A percentile compares a stretch with the other conserved stretches of the same genome.
phyloP scores from a whole-genome alignment of 2,113 vertebrate species.

The Brevimyrus niger region DNA sequence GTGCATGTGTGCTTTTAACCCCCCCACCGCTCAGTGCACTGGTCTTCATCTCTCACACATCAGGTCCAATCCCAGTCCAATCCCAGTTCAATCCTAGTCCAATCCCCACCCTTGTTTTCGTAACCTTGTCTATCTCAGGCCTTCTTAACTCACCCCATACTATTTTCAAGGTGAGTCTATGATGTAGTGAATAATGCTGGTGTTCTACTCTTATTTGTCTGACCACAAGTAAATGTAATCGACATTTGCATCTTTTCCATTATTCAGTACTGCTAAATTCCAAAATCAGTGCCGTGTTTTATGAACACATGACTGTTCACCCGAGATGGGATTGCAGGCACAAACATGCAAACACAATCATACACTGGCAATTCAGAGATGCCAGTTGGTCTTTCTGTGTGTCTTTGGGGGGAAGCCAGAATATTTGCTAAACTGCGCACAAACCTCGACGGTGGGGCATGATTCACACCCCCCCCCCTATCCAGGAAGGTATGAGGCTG shows the following conservation, averaged over 20 bases:
- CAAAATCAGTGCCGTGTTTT: not conserved
- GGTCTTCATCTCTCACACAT: not conserved
- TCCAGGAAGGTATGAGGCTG: not conserved
- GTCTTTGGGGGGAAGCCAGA: not conserved
- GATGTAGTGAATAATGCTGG: not conserved
- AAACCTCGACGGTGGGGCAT: not conserved
- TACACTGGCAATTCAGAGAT: not conserved
- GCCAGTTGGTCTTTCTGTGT: not conserved
- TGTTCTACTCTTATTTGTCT: not conserved
- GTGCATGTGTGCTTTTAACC: not conserved
- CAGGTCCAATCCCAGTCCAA: not conserved
- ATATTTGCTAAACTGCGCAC: not conserved
- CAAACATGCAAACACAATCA: not conserved
- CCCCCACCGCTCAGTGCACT: not conserved
- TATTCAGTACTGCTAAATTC: not conserved
- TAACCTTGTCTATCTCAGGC: not conserved
- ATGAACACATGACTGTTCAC: not conserved
- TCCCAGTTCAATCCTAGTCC: not conserved
- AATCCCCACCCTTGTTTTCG: not conserved
- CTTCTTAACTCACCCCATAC: not conserved
- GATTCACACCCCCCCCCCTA: not conserved
- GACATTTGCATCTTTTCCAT: not conserved
- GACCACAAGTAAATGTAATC: not conserved
- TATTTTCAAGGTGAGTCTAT: not conserved
- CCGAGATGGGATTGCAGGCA: not conserved